These are phyloP conservation scores for Picus viridis DNA, from an alignment of 2,797 vertebrate species.

Conservation along the genomic window DNA sequence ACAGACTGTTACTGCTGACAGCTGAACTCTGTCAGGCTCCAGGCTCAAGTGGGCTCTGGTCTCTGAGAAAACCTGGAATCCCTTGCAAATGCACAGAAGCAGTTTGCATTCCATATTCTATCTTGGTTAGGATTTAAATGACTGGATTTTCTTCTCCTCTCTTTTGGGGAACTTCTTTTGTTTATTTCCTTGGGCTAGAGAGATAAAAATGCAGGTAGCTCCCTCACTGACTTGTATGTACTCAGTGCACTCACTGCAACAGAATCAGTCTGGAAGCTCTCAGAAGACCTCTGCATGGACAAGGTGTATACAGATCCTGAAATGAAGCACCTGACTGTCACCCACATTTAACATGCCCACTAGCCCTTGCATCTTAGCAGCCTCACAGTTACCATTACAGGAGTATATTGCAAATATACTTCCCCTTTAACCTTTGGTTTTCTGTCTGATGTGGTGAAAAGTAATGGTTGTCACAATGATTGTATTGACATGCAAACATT, in stretches of 20 bases:
- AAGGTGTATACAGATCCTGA: neutral
- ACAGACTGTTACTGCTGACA: neutral
- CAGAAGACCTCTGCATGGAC: fast-evolving
- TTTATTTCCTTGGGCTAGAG: neutral
- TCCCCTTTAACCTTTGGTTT: neutral
- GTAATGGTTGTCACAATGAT: fast-evolving
- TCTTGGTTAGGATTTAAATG: neutral
- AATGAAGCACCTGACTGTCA: neutral
- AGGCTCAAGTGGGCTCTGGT: neutral
- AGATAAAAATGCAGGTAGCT: neutral
- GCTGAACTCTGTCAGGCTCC: neutral
- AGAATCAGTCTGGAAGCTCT: neutral
- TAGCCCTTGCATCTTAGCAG: neutral
- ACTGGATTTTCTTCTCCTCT: neutral
- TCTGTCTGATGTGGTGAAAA: neutral
- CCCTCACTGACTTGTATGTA: neutral
- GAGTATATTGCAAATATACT: neutral
- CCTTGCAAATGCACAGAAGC: neutral
- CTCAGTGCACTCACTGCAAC: neutral
- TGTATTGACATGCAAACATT: neutral
- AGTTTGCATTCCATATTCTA: neutral
- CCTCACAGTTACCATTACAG: neutral
- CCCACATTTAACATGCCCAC: fast-evolving
- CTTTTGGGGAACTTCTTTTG: neutral
- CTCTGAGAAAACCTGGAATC: neutral